Conservation (phyloP, 2,888 invertebrate genomes). For the Eledone cirrhosa region DNA sequence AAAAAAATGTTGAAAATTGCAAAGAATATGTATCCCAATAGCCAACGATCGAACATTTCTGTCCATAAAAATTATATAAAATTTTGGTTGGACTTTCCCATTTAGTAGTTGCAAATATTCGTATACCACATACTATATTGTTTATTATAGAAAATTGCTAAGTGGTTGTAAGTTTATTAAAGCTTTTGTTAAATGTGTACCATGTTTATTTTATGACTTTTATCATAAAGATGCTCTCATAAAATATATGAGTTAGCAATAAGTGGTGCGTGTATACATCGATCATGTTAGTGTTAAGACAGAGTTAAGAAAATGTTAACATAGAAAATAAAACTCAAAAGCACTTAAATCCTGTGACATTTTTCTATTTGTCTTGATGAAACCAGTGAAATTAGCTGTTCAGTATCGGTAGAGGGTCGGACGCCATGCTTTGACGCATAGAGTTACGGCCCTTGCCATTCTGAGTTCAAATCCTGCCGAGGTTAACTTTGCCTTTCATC, state of each 20-base stretch:
- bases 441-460: too few species aligned
- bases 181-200: constrained; percentile 2
- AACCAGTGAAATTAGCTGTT: neutral
- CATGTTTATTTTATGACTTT: neutral
- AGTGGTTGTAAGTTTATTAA: neutral
- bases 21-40: neutral
- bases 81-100: neutral
- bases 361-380: constrained; percentile 2
- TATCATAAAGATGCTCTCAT: neutral
- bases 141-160: neutral
- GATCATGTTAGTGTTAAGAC: too few species aligned
- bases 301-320: neutral
- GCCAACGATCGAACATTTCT: neutral
- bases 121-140: neutral
- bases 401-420: too few species aligned
- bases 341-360: neutral
- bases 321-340: neutral
- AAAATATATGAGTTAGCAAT: neutral
- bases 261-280: neutral
- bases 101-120: neutral
- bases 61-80: neutral
- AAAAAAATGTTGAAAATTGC: neutral
- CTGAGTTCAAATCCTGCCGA: too few species aligned
- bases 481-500: too few species aligned
- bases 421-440: too few species aligned